Evolutionary conservation across 64 coral and sea anemone genomes (phyloP), one percentile per base, ranked within the genome.

Genomic region (Montipora cactus): DNA sequence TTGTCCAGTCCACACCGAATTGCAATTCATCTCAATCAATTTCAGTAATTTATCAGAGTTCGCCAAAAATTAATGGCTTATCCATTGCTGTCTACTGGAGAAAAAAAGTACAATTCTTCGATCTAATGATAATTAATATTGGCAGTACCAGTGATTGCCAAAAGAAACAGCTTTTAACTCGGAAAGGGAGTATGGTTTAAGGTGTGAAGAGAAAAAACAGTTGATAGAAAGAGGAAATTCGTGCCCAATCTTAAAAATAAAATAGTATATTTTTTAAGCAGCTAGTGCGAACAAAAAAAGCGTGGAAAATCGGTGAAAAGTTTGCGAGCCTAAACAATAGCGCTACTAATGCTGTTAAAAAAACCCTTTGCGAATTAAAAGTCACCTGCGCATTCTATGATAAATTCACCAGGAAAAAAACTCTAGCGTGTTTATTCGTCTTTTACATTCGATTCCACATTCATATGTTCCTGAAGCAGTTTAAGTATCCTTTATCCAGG

Each of bases 321-420:
- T 18, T 48, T 49, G 5, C 3, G 7, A 12, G 46, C 14, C 5
- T 18, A 3, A 49, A 19, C 13, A 78, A 50, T 50, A 78, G 4
- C 76, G 76, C 76, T 49, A 13, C 49, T 78, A 78, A 50, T 6
- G 7, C 53, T 11, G 6, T 57, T 57, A 57, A 1, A 6, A 57
- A 6, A 78, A 5, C 47, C 25, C 12, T 23, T 44, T 44, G 74
- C 44, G 23, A n/a, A 50, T 78, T 78, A 50, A 78, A 78, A 47
- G 76, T 49, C 76, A 78, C 76, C 76, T 78, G 76, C 16, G 13
- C 6, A 1, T 16, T 14, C 28, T 45, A 5, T 19, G 4, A 78
- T 78, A 7, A 78, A 49, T 86, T 86, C 82, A 86, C 68, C 15
- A 45, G 18, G 64, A 50, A 86, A 86, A 51, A 46, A 78, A 78